Evolutionary conservation across 2,797 vertebrate species (phyloP).

Genomic region (Neosilurus hyrtlii): DNA sequence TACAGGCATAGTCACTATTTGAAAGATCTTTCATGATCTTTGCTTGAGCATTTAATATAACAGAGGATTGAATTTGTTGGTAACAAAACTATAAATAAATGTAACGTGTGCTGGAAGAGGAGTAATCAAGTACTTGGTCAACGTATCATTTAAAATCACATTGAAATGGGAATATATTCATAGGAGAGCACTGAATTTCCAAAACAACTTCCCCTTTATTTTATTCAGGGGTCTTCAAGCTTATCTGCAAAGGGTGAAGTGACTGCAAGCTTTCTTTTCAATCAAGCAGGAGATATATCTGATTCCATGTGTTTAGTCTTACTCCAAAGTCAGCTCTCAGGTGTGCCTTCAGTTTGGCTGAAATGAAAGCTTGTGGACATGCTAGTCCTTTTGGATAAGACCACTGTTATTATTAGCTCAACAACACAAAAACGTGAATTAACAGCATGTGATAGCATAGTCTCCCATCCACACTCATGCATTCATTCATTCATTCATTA

Average conservation of each 20-base stretch:
- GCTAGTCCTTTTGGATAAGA: not conserved
- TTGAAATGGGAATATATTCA: not conserved
- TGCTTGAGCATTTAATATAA: not conserved
- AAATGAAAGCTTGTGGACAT: not conserved
- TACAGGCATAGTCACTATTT: no score
- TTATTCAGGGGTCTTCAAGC: not conserved
- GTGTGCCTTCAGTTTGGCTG: not conserved
- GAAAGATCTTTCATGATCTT: not conserved
- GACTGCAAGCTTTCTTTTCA: not conserved
- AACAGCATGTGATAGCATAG: not conserved
- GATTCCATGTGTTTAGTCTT: not conserved
- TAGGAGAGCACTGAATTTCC: not conserved
- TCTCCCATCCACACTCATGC: not conserved
- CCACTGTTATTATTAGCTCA: not conserved
- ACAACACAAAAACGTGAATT: not conserved
- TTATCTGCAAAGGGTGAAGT: not conserved
- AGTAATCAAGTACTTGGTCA: not conserved
- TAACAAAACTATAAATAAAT: not conserved
- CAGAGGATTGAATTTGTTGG: not conserved
- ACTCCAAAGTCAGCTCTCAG: not conserved
- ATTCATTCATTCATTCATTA: no score
- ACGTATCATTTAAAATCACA: not conserved
- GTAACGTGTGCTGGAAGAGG: not conserved
- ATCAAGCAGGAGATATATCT: not conserved
- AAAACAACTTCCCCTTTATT: not conserved